These are phyloP conservation scores for Punctoribates punctum DNA, from an alignment of 2,888 invertebrate species.

Conservation along the genomic window DNA sequence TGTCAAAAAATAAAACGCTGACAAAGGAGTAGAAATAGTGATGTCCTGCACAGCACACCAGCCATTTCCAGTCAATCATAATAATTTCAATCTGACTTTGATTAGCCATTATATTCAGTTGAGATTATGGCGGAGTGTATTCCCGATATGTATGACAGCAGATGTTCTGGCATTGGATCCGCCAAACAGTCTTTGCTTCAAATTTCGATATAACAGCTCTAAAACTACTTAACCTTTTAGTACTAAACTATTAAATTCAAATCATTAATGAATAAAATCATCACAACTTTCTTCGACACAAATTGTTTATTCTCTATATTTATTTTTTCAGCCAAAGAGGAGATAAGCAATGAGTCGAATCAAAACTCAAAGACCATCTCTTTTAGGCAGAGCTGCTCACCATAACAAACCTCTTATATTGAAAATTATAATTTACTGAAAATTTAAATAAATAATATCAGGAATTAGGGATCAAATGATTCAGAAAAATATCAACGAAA, in stretches of 20 bases:
- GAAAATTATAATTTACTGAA: slow-evolving; percentile 21
- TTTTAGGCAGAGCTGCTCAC: neutral
- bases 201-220: neutral
- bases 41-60: neutral
- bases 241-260: slow-evolving; percentile 22
- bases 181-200: neutral
- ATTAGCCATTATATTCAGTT: no score
- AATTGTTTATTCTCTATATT: no score
- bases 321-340: slow-evolving; percentile 2
- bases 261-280: slow-evolving; percentile 24
- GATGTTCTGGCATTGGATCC: neutral
- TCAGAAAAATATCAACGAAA: neutral
- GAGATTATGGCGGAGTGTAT: no score
- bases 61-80: neutral
- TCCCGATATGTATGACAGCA: neutral
- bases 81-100: neutral
- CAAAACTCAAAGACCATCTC: neutral
- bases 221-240: slow-evolving; percentile 29
- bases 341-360: neutral
- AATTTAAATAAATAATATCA: neutral
- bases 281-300: neutral
- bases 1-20: slow-evolving; percentile 24
- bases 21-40: slow-evolving; percentile 14
- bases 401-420: neutral
- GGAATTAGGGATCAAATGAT: neutral